Evolutionary conservation across 2,113 vertebrate species (phyloP).

Genomic region (Mustela lutreola): DNA sequence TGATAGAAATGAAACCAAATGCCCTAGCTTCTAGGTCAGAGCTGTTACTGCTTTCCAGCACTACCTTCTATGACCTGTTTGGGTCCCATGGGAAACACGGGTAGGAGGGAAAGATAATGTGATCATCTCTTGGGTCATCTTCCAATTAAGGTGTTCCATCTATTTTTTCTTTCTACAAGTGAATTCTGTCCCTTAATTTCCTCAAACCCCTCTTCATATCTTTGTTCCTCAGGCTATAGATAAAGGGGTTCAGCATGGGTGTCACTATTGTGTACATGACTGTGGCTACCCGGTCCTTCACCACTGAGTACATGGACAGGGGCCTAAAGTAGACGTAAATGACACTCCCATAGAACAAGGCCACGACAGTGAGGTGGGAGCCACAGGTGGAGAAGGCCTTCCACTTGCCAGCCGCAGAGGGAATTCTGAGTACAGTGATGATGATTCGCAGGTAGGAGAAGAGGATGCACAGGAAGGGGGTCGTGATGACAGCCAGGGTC

Average conservation of each 20-base stretch:
- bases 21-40: background rate
- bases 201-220: conserved; percentile 72
- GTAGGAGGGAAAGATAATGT: background rate
- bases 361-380: conserved; percentile 75
- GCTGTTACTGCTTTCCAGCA: background rate
- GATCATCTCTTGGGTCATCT: background rate
- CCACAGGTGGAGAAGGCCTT: conserved; percentile 81
- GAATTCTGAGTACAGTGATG: conserved; percentile 63
- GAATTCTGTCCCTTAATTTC: conserved; percentile 46
- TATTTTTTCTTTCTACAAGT: conserved; percentile 4
- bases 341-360: conserved; percentile 68
- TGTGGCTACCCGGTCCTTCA: conserved; percentile 68
- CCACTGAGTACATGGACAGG: conserved; percentile 78
- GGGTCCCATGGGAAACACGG: background rate
- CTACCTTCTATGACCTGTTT: background rate
- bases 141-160: background rate
- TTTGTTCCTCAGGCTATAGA: no score
- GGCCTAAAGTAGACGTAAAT: conserved; percentile 83
- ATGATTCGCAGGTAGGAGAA: conserved; percentile 78
- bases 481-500: conserved; percentile 71
- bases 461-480: conserved; percentile 72
- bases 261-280: no score
- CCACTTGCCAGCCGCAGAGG: conserved; percentile 64
- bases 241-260: no score
- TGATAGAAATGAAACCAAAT: background rate